These are phyloP conservation scores for Lasioglossum figueresi DNA, from an alignment of 2,888 invertebrate genomes.

Conservation along the genomic window DNA sequence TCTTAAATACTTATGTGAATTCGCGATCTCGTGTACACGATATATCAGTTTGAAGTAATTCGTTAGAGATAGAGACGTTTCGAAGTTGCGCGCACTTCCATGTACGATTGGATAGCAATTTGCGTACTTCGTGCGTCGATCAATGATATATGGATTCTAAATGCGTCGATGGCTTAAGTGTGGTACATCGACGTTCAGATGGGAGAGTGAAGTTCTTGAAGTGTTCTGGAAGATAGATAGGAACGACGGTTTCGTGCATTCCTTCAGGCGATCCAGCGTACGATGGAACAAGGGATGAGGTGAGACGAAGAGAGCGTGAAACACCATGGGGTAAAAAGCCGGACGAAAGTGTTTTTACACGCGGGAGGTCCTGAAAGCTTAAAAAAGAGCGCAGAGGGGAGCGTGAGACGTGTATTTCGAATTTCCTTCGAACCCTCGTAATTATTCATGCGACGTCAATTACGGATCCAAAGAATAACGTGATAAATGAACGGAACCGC, in stretches of 20 bases:
- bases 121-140: neutral
- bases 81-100: neutral
- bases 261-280: slow-evolving; percentile 44
- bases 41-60: neutral
- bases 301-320: slow-evolving; percentile 31
- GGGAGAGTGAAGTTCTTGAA: slow-evolving; percentile 48
- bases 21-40: too few species aligned
- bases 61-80: neutral
- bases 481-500: neutral
- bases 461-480: neutral
- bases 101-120: neutral
- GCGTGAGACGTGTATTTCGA: slow-evolving; percentile 12
- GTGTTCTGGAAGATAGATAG: slow-evolving; percentile 51
- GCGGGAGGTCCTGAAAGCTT: slow-evolving; percentile 74
- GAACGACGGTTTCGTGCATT: slow-evolving; percentile 58
- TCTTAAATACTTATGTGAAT: neutral
- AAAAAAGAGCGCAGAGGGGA: slow-evolving; percentile 40
- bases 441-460: slow-evolving; percentile 24
- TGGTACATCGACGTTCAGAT: slow-evolving; percentile 42
- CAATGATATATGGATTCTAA: neutral
- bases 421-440: slow-evolving; percentile 4
- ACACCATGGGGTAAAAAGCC: slow-evolving; percentile 59
- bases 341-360: slow-evolving; percentile 72
- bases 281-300: slow-evolving; percentile 26
- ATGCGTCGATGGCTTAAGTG: slow-evolving; percentile 26